Conservation (phyloP, 2,797 vertebrate species). For the Gephyroberyx darwinii region DNA sequence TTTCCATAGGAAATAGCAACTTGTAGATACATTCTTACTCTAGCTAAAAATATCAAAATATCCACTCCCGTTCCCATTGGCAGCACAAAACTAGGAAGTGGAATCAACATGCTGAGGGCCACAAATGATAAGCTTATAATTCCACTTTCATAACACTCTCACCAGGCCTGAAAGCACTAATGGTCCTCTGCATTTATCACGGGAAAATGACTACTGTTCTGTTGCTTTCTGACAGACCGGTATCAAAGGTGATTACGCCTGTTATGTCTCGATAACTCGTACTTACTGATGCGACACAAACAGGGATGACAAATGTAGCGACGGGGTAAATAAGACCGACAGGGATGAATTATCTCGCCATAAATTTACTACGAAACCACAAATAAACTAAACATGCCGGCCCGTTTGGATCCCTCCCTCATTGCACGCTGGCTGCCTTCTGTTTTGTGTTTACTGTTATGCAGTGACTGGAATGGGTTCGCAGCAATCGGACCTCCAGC, state of each 20-base stretch:
- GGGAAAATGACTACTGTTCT: slow-evolving; percentile 33
- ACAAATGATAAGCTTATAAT: slow-evolving; percentile 26
- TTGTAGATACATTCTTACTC: neutral
- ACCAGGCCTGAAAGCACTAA: slow-evolving; percentile 34
- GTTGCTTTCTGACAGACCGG: slow-evolving; percentile 23
- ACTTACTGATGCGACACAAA: slow-evolving; percentile 26
- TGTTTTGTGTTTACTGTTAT: slow-evolving; percentile 63
- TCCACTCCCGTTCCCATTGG: neutral
- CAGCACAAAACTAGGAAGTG: no score
- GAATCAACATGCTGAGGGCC: slow-evolving; percentile 2
- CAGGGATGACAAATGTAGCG: slow-evolving; percentile 42
- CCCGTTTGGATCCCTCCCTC: slow-evolving; percentile 38
- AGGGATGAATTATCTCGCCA: slow-evolving; percentile 45
- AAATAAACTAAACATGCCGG: slow-evolving; percentile 64
- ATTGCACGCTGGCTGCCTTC: slow-evolving; percentile 49
- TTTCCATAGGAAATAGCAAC: slow-evolving; percentile 26
- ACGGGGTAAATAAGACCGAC: slow-evolving; percentile 52
- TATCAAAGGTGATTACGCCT: slow-evolving; percentile 49
- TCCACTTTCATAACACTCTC: slow-evolving; percentile 33
- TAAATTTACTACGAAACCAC: slow-evolving; percentile 51
- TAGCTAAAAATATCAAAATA: slow-evolving; percentile 21
- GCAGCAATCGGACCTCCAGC: slow-evolving; percentile 49
- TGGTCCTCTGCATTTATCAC: slow-evolving; percentile 30
- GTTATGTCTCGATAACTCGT: slow-evolving; percentile 47
- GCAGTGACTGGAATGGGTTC: slow-evolving; percentile 45